Percentiles rank a stretch among this genome's conserved stretches.
Conservation (phyloP, 92 coral and sea anemone species). For the Anthopleura xanthogrammica region DNA sequence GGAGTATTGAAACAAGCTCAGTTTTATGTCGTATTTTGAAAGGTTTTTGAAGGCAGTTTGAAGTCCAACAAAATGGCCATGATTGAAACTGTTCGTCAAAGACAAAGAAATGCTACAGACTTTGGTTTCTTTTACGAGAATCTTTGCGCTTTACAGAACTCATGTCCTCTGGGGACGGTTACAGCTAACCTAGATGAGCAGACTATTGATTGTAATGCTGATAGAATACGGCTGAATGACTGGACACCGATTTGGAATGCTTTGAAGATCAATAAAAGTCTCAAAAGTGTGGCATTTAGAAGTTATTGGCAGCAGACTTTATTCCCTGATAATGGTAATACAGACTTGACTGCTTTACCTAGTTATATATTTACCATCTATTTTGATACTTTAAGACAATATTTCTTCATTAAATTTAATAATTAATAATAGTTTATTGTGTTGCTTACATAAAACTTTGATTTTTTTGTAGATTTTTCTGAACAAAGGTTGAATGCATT, state of each 20-base stretch:
- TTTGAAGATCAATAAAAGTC: constrained; percentile 75
- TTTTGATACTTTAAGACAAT: no score
- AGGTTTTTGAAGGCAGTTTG: constrained; percentile 9
- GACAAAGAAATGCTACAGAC: constrained; percentile 86
- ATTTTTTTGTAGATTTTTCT: constrained; percentile 48
- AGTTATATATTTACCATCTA: no score
- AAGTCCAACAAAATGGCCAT: constrained; percentile 53
- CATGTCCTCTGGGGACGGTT: constrained; percentile 88
- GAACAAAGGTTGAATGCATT: constrained; percentile 74
- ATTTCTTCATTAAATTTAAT: no score
- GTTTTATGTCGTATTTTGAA: background rate
- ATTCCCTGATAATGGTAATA: constrained; percentile 71
- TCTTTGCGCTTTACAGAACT: constrained; percentile 94
- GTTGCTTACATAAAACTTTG: background rate
- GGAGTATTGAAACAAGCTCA: background rate
- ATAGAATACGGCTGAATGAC: constrained; percentile 83
- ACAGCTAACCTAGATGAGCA: constrained; percentile 89
- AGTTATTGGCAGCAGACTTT: constrained; percentile 96
- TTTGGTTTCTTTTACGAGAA: constrained; percentile 87
- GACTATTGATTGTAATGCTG: constrained; percentile 90
- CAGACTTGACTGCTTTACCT: background rate
- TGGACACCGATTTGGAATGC: constrained; percentile 96
- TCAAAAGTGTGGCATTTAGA: constrained; percentile 78
- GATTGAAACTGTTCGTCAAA: constrained; percentile 93
- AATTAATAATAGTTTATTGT: background rate